Evolutionary conservation across 2,113 vertebrate genomes (phyloP).

Genomic region (Pseudopipra pipra): DNA sequence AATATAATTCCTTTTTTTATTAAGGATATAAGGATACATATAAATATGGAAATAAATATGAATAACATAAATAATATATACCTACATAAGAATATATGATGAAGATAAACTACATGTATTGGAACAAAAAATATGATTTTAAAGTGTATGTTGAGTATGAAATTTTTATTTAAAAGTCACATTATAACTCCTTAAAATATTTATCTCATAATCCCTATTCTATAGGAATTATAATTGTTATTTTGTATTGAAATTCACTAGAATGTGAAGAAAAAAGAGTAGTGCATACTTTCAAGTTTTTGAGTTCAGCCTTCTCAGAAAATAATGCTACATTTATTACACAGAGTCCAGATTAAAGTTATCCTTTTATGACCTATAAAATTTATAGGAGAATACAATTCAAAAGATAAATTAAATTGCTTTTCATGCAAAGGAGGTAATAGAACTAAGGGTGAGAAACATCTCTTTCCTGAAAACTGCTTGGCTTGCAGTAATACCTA

Average conservation of each 20-base stretch:
- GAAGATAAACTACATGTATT: background rate
- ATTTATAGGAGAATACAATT: background rate
- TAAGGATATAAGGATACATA: background rate
- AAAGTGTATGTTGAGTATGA: background rate
- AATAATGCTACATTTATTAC: background rate
- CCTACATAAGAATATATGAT: background rate
- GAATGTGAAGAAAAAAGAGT: background rate
- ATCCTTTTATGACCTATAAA: background rate
- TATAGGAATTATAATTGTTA: background rate
- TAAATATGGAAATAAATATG: background rate
- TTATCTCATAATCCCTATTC: background rate
- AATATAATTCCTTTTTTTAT: background rate
- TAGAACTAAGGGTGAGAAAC: background rate
- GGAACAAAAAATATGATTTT: background rate
- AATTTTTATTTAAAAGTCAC: background rate
- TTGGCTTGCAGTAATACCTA: background rate
- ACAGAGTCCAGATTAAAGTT: background rate
- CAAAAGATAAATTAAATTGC: background rate
- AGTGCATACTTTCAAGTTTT: background rate
- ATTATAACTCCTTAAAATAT: background rate
- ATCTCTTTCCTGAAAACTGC: background rate
- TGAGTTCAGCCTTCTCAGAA: background rate
- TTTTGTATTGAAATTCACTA: background rate
- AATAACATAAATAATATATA: background rate
- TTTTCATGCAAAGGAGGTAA: background rate